A percentile compares a stretch with the other conserved stretches of the same genome.
Conservation (phyloP, 2,797 vertebrate genomes). For the Ficedula albicollis region DNA sequence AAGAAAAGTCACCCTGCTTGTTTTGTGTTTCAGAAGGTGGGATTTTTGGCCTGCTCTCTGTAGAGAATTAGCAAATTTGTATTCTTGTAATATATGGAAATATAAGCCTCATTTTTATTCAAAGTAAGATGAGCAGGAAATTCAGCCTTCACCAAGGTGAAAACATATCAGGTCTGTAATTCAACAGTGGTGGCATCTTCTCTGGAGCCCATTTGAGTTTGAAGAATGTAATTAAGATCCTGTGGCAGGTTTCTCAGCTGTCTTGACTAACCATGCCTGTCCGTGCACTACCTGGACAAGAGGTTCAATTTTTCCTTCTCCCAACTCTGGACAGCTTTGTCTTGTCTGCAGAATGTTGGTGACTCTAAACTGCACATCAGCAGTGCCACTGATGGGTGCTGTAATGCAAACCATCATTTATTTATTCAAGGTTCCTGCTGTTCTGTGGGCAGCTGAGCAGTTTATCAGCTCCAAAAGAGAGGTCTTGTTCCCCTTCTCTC, state of each 20-base stretch:
- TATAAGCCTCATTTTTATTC: not conserved
- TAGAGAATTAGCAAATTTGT: not conserved
- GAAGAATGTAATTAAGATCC: constrained; percentile 12
- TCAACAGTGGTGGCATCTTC: not conserved
- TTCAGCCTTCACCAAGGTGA: not conserved
- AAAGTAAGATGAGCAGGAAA: constrained; percentile 29
- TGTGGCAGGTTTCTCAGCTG: not conserved
- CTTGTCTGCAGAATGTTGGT: not conserved
- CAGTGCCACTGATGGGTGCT: not conserved
- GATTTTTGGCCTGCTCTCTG: not conserved
- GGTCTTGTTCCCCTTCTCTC: not conserved
- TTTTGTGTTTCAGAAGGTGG: not conserved
- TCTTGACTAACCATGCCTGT: not conserved
- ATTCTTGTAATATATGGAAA: not conserved
- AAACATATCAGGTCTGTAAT: not conserved
- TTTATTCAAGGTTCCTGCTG: not conserved
- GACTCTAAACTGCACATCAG: not conserved
- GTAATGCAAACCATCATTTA: not conserved
- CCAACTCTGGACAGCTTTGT: not conserved
- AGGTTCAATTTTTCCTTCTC: not conserved
- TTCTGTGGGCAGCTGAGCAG: not conserved
- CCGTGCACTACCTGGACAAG: not conserved
- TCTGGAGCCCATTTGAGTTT: constrained; percentile 5
- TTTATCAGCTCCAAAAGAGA: not conserved
- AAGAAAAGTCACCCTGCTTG: not conserved